Base-by-base conservation (phyloP, 2,888 invertebrate genomes). In the Acrobasis consociella region DNA sequence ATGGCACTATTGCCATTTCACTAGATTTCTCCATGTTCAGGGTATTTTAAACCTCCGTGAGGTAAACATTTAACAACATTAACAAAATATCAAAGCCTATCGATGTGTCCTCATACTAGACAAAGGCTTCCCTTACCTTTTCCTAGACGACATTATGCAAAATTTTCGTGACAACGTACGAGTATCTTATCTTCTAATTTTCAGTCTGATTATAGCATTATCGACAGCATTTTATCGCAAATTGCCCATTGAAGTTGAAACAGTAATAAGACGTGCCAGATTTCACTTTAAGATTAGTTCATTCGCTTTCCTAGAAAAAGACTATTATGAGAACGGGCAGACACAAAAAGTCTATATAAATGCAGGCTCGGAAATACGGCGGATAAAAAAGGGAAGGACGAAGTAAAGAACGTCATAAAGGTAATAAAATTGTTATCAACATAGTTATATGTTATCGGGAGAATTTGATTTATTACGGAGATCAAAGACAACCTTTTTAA, bases 401-500 rank as follows among this genome's bases (percentile, higher is more conserved):
- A n/a, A 42, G 42, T 38, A 58, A 58, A 10, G 46, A 42, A 46
- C 42, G 39, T 15, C 39, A 50, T 51, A 38, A 51, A 49, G 15
- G 50, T 38, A 60, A 38, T 50, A 60, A 51, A 60, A 50, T 38
- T 11, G 13, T 60, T 60, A 60, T 38, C 17, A 38, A 50, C 50
- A 11, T 16, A 58, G 13, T 46, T 11, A 17, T 15, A 16, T 58
- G 31, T 51, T 60, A 60, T 15, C 9, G 50, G 49, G 37, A 49
- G 31, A 50, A 31, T 38, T 60, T 15, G 17, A 50, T 50, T 60
- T 38, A 60, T 64, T 51, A 49, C 51, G 37, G 17, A 60, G 60
- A 60, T 62, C 64, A 64, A 64, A 60, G 62, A 52, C 16, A 11
- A 42, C 13, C 58, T 60, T 62, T 62, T 63, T 65, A 65, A 65